phyloP scores from a whole-genome alignment of 2,888 invertebrate species.

The Nemurella pictetii region DNA sequence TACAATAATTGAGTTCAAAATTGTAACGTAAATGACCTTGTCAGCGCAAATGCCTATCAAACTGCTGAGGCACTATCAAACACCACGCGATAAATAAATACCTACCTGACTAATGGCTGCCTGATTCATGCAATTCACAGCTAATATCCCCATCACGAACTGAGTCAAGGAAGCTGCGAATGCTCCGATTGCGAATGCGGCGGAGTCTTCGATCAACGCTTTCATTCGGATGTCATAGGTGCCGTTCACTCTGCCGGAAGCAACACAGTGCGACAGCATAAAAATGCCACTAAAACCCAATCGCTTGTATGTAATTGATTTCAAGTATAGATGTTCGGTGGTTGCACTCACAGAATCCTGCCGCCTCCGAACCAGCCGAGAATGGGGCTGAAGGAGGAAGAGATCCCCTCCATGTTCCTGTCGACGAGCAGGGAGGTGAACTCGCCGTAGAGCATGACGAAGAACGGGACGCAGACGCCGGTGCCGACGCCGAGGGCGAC shows the following conservation, averaged over 20 bases:
- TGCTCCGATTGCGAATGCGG: slow-evolving; percentile 36
- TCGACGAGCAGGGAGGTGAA: slow-evolving; percentile 39
- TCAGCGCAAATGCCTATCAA: too few relatives aligned
- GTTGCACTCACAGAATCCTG: slow-evolving; percentile 33
- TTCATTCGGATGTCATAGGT: slow-evolving; percentile 33
- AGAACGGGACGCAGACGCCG: slow-evolving; percentile 51
- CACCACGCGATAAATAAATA: too few relatives aligned
- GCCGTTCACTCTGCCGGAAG: slow-evolving; percentile 32
- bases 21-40: too few relatives aligned
- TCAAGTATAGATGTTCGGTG: not conserved
- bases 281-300: too few relatives aligned
- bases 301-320: not conserved
- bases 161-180: slow-evolving; percentile 23
- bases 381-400: slow-evolving; percentile 27
- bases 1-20: too few relatives aligned
- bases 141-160: slow-evolving; percentile 25
- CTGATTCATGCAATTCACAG: slow-evolving; percentile 33
- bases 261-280: not conserved
- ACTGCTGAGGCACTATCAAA: too few relatives aligned
- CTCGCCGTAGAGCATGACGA: slow-evolving; percentile 42
- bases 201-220: slow-evolving; percentile 36
- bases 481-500: slow-evolving; percentile 49
- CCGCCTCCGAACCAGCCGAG: slow-evolving; percentile 40
- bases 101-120: slow-evolving; percentile 50
- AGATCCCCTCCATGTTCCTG: slow-evolving; percentile 33